These are phyloP conservation scores for Charadrius vociferus DNA, from an alignment of 2,113 vertebrate genomes.

Conservation along the genomic window DNA sequence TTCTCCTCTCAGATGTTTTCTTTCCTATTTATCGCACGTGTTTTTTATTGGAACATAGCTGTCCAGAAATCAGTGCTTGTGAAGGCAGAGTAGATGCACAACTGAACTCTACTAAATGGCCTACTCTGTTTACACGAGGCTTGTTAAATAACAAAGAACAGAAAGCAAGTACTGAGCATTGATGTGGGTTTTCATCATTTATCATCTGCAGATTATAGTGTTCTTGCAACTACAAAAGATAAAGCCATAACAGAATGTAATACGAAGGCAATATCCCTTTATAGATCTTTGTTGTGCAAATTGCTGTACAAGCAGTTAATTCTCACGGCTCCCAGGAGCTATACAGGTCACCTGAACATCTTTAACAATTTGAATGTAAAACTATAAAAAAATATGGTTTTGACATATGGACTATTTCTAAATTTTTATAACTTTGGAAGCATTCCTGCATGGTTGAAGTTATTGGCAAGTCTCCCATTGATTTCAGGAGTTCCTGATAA, in stretches of 20 bases:
- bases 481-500: background rate
- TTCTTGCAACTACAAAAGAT: background rate
- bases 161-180: background rate
- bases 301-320: background rate
- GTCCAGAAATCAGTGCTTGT: background rate
- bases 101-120: background rate
- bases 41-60: background rate
- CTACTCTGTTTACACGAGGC: background rate
- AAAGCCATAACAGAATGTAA: background rate
- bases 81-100: background rate
- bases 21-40: constrained; percentile 9
- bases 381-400: background rate
- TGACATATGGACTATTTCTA: background rate
- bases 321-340: background rate
- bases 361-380: background rate
- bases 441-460: background rate
- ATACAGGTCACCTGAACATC: background rate
- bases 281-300: background rate
- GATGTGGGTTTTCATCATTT: background rate
- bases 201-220: background rate
- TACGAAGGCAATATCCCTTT: background rate
- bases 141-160: constrained; percentile 12
- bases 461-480: background rate
- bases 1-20: constrained; percentile 25
- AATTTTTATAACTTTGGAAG: background rate